Evolutionary conservation across 2,113 vertebrate genomes (phyloP).

Genomic region (Apodemus speciosus): DNA sequence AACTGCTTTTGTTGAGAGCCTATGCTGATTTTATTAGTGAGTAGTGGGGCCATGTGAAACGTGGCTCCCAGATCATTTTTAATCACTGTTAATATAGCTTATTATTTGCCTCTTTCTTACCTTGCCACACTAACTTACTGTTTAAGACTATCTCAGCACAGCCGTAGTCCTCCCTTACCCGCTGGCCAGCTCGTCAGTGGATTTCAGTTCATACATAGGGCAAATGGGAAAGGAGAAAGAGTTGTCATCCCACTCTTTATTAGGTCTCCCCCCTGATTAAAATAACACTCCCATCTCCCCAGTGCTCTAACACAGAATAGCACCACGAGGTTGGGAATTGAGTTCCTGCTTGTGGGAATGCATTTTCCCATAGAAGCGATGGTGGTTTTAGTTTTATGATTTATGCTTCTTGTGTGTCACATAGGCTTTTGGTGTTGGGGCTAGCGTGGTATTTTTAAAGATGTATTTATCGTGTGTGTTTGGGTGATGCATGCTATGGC

Average conservation of each 20-base stretch:
- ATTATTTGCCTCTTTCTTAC: not conserved
- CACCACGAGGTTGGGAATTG: not conserved
- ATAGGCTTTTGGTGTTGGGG: not conserved
- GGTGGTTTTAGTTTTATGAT: not conserved
- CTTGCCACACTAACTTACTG: not conserved
- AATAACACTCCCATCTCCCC: not conserved
- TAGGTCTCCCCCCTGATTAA: not conserved
- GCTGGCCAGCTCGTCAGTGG: not conserved
- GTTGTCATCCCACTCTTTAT: not conserved
- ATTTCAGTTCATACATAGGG: not conserved
- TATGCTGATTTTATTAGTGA: not conserved
- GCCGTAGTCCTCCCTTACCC: not conserved
- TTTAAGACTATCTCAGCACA: not conserved
- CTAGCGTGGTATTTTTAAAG: not conserved
- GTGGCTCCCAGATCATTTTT: not conserved
- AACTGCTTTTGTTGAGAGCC: not conserved
- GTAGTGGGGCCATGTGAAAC: not conserved
- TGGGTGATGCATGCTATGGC: not conserved
- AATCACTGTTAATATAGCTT: not conserved
- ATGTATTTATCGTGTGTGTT: not conserved
- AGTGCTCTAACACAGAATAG: not conserved
- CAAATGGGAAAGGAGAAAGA: not conserved
- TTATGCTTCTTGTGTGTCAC: not conserved
- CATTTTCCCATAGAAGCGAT: not conserved
- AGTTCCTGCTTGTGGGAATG: not conserved